A percentile compares a stretch with the other conserved stretches of the same genome.
These are phyloP conservation scores for Lapara coniferarum DNA, from an alignment of 2,888 invertebrate genomes.

Conservation along the genomic window DNA sequence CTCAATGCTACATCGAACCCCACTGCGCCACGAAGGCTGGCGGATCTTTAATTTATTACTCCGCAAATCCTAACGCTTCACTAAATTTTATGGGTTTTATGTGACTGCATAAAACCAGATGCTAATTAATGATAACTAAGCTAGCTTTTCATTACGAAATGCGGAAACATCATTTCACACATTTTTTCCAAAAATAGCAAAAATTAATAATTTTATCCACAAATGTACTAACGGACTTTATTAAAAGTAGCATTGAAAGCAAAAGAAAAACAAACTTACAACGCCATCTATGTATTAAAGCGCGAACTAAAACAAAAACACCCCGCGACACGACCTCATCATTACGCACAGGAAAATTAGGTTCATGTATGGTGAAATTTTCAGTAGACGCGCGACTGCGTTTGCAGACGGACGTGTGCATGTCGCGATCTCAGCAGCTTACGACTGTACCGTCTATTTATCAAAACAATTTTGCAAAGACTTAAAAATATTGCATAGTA, in stretches of 20 bases:
- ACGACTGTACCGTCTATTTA: conserved; percentile 17
- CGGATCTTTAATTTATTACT: no score
- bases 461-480: conserved; percentile 13
- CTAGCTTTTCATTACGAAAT: not conserved
- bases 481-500: not conserved
- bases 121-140: no score
- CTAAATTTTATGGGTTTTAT: no score
- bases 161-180: no score
- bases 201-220: not conserved
- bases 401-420: conserved; percentile 43
- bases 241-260: not conserved
- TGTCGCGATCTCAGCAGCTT: not conserved
- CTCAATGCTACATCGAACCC: no score
- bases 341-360: conserved; percentile 55
- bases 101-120: no score
- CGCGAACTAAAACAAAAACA: conserved; percentile 37
- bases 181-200: no score
- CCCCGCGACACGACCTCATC: conserved; percentile 25
- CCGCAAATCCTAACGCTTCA: no score
- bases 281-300: conserved; percentile 51
- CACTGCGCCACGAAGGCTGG: no score
- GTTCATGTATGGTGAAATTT: conserved; percentile 62
- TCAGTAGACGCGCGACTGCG: conserved; percentile 62
- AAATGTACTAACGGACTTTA: not conserved
- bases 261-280: conserved; percentile 27